Evolutionary conservation across 2,797 vertebrate species (phyloP), one percentile per base, ranked within the genome.

Genomic region (Gymnoscopelus microlampas): DNA sequence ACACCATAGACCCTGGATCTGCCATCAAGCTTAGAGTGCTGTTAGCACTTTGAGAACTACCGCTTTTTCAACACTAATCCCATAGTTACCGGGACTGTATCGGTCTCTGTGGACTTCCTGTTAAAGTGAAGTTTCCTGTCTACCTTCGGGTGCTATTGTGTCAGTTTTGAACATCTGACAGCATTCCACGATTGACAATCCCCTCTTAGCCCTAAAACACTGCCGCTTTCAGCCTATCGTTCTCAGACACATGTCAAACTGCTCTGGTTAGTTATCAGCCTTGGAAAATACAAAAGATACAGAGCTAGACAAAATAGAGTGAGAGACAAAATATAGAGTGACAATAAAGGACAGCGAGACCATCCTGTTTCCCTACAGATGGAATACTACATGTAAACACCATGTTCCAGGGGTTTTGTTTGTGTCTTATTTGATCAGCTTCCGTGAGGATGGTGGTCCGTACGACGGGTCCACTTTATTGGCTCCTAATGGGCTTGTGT

Each of bases 401-500:
- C 8, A 26, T 53, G 23, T 55, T 66, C 12, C 66, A 68, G 12
- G 58, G 51, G 66, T 26, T n/a, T 63, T 66, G 63, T 67, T 77
- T 65, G 65, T 49, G 47, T 77, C 11, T 76, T 66, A 62, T 91
- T 88, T 85, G 84, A 88, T 83, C 81, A 74, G 81, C 66, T 79
- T 79, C 74, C 74, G 70, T 83, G 11, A 5, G 76, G 63, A 71
- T 66, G 65, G 71, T 59, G 59, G 26, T 62, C 54, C 48, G 60
- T 56, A 72, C 73, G 77, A 69, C 74, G 50, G 32, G 65, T 14
- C 60, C 1, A 14, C 71, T 85, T 62, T 55, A 63, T 53, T 60
- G 66, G 57, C 77, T 82, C 58, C 82, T 84, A 86, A 91, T 83
- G 73, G 83, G 47, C 7, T 2, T 83, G 74, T 91, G 81, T 90